These are phyloP conservation scores for Crioceris asparagi DNA, from an alignment of 2,888 invertebrate genomes.

Conservation along the genomic window DNA sequence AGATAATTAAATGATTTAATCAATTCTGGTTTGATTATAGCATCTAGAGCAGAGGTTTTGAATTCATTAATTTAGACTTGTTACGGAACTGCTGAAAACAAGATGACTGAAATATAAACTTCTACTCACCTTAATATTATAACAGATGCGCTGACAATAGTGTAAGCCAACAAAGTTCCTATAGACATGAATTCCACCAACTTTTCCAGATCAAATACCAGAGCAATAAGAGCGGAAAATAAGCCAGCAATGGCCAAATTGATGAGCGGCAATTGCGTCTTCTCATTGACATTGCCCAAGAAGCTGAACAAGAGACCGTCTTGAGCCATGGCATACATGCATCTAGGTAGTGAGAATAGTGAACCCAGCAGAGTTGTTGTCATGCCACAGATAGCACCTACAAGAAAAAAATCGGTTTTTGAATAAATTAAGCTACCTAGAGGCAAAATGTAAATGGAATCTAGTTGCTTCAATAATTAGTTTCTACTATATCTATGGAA, in stretches of 20 bases:
- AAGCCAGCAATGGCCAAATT: slow-evolving; percentile 70
- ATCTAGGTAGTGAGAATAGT: slow-evolving; percentile 65
- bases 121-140: slow-evolving; percentile 56
- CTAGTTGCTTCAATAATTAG: no score
- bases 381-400: slow-evolving; percentile 80
- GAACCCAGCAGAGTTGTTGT: slow-evolving; percentile 80
- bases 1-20: background rate
- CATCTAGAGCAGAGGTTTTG: no score
- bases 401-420: background rate
- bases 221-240: slow-evolving; percentile 65
- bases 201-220: slow-evolving; percentile 79
- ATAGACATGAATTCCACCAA: slow-evolving; percentile 93
- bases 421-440: background rate
- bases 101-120: no score
- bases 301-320: slow-evolving; percentile 79
- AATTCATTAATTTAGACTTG: no score
- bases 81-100: no score
- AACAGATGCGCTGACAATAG: slow-evolving; percentile 83
- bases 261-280: slow-evolving; percentile 69
- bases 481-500: background rate
- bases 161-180: slow-evolving; percentile 78
- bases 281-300: slow-evolving; percentile 63
- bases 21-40: no score
- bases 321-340: slow-evolving; percentile 80
- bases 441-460: no score